Conservation (phyloP, 2,797 vertebrate genomes). For the Hybognathus amarus region DNA sequence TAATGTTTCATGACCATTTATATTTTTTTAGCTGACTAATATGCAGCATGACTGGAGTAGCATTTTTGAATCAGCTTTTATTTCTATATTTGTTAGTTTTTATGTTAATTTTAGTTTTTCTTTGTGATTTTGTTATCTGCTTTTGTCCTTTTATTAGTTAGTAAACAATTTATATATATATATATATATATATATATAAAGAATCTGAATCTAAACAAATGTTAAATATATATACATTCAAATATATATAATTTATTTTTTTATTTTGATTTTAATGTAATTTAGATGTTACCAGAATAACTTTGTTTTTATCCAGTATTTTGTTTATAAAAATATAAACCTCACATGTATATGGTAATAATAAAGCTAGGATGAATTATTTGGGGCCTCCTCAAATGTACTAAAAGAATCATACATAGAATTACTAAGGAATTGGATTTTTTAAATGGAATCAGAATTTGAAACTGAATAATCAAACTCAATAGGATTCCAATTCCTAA, state of each 20-base stretch:
- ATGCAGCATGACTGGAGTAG: background rate
- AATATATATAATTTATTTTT: too few species aligned
- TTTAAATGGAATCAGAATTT: background rate
- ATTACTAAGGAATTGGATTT: background rate
- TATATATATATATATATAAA: too few species aligned
- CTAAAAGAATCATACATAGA: background rate
- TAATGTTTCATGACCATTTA: too few species aligned
- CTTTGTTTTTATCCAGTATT: too few species aligned
- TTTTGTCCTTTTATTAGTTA: background rate
- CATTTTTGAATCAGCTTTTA: background rate
- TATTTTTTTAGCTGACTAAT: background rate
- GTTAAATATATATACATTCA: background rate
- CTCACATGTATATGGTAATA: background rate
- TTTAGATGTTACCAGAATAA: background rate
- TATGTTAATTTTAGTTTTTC: too few species aligned
- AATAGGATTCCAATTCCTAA: background rate
- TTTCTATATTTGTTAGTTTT: too few species aligned
- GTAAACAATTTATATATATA: too few species aligned
- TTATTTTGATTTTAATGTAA: background rate
- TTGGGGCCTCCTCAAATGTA: background rate
- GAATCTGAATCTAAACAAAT: background rate
- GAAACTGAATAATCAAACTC: background rate
- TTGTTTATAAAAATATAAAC: background rate
- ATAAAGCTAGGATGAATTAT: background rate
- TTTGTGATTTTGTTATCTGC: background rate